These are phyloP conservation scores for Amazona vittata DNA, from an alignment of 2,113 vertebrate genomes.

Conservation along the genomic window DNA sequence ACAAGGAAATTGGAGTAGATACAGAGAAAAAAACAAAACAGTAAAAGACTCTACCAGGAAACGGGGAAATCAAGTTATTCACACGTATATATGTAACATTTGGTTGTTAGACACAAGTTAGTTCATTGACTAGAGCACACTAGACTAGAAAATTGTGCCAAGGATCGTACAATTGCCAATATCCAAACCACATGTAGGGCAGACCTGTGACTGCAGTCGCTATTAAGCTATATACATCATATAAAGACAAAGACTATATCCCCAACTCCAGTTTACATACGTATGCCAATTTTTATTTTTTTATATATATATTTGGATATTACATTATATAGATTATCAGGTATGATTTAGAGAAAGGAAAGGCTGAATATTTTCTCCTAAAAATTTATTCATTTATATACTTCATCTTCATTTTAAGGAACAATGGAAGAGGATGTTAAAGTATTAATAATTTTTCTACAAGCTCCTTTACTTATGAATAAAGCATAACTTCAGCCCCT, in stretches of 20 bases:
- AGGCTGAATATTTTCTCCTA: slow-evolving; percentile 28
- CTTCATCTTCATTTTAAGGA: not conserved
- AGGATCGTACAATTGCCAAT: not conserved
- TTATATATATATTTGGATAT: not conserved
- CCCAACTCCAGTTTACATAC: not conserved
- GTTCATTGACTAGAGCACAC: not conserved
- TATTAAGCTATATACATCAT: not conserved
- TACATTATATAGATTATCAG: not conserved
- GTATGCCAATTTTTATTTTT: not conserved
- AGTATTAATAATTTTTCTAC: not conserved
- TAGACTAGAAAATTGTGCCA: not conserved
- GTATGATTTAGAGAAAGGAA: slow-evolving; percentile 25
- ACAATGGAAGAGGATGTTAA: not conserved
- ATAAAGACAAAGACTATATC: not conserved
- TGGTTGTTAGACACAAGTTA: not conserved
- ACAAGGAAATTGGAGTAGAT: not conserved
- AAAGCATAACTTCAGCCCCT: not conserved
- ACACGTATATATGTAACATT: not conserved
- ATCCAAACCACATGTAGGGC: not conserved
- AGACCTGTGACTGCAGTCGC: not conserved
- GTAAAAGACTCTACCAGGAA: not conserved
- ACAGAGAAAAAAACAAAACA: not conserved
- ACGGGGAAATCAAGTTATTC: not conserved
- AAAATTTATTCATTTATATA: not conserved
- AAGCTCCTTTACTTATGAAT: not conserved